A percentile compares a stretch with the other conserved stretches of the same genome.
Evolutionary conservation across 2,888 invertebrate genomes (phyloP).

Genomic region (Sinodicranocentrus sp.): DNA sequence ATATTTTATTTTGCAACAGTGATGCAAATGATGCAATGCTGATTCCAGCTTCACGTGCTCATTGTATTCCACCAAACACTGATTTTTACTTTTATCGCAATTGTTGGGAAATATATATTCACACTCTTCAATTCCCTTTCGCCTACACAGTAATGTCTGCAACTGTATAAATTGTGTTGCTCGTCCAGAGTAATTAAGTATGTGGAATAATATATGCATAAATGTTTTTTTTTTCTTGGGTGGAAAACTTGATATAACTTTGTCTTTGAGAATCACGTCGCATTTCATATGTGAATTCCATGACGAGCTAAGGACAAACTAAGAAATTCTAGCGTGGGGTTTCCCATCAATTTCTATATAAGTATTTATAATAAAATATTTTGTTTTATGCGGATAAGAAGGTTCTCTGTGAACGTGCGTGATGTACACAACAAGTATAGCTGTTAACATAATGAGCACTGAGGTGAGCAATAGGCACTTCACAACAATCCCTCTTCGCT

Average conservation of each 20-base stretch:
- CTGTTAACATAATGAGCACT: not conserved
- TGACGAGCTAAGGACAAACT: conserved; percentile 14
- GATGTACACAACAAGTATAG: not conserved
- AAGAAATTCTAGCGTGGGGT: conserved; percentile 39
- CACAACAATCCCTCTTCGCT: not conserved
- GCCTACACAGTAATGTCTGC: not conserved
- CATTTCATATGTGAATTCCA: not conserved
- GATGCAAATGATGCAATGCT: not conserved
- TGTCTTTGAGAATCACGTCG: conserved; percentile 2
- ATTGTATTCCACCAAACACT: not conserved
- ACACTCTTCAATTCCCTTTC: not conserved
- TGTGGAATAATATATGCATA: not conserved
- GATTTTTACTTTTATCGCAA: not conserved
- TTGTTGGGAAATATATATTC: conserved; percentile 13
- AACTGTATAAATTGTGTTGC: not conserved
- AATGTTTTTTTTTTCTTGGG: not conserved
- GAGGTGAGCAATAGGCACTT: too few species aligned
- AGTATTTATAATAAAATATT: conserved; percentile 2
- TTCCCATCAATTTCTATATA: conserved; percentile 53
- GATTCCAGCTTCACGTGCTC: not conserved
- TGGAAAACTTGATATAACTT: not conserved
- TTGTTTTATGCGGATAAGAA: not conserved
- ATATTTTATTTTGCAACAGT: not conserved
- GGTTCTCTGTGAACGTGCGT: not conserved
- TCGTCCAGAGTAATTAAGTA: not conserved